Evolutionary conservation across 1,140 invertebrate genomes (phyloP).

Genomic region (Pachypeltis micranthus): DNA sequence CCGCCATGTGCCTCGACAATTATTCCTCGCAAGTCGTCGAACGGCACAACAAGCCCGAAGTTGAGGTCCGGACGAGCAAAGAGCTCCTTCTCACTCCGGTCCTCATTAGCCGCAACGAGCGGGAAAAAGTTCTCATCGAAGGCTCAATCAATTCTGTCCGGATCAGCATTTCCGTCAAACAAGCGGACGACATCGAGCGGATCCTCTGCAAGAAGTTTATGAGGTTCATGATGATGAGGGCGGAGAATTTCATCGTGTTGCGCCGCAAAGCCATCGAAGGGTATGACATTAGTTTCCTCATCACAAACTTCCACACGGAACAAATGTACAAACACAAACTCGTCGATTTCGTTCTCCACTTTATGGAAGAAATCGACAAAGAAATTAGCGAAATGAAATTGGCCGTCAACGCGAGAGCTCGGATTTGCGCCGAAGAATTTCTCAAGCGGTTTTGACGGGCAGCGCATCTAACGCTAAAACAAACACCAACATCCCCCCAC

Average conservation of each 20-base stretch:
- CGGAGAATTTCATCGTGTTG: constrained; percentile 95
- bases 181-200: constrained; percentile 96
- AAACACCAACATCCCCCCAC: no score
- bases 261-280: constrained; percentile 92
- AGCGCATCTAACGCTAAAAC: no score
- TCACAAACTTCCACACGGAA: constrained; percentile 98
- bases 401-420: constrained; percentile 91
- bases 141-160: constrained; percentile 87
- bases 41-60: constrained; percentile 98
- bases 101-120: constrained; percentile 92
- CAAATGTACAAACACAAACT: constrained; percentile 99
- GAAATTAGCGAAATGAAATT: constrained; percentile 99
- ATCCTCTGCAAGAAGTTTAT: constrained; percentile 99
- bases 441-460: constrained; percentile 49
- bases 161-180: constrained; percentile 85
- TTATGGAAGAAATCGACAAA: constrained; percentile 99
- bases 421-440: constrained; percentile 98
- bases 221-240: constrained; percentile 99
- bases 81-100: constrained; percentile 93
- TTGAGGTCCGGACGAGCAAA: constrained; percentile 84
- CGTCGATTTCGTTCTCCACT: constrained; percentile 98
- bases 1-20: constrained; percentile 97
- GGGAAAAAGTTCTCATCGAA: constrained; percentile 93
- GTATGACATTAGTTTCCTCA: constrained; percentile 98
- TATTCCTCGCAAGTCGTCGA: constrained; percentile 99